These are phyloP conservation scores for Mesocentrotus franciscanus DNA, from an alignment of 53 echinoderm and acorn worm genomes.

Conservation along the genomic window DNA sequence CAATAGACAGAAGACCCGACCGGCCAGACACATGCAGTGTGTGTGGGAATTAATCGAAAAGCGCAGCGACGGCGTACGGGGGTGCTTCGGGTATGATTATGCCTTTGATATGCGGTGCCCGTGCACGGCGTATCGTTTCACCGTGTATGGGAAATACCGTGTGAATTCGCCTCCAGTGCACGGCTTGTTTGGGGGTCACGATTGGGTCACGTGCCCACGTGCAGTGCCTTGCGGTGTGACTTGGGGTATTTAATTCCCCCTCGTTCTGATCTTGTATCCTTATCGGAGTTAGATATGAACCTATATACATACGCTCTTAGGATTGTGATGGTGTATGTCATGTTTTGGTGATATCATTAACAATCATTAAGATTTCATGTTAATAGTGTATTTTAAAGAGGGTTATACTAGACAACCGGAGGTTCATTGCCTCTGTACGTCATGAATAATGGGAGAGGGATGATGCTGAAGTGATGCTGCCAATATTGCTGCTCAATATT, in stretches of 20 bases:
- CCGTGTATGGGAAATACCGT: conserved; percentile 13
- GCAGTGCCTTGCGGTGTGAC: not conserved
- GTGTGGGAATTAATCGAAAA: not conserved
- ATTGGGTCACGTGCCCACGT: conserved; percentile 53
- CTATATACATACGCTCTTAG: not conserved
- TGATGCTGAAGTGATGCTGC: not conserved
- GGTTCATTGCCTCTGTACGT: conserved; percentile 7
- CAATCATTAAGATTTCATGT: conserved; percentile 24
- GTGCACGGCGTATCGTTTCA: not conserved
- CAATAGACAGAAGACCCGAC: not conserved
- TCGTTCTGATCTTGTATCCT: not conserved
- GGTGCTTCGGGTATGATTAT: not conserved
- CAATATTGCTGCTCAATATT: conserved; percentile 17
- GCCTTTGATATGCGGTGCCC: conserved; percentile 1
- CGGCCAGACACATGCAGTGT: not conserved
- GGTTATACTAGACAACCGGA: not conserved
- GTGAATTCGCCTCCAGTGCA: conserved; percentile 32
- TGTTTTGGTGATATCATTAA: conserved; percentile 4
- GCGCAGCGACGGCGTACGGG: not conserved
- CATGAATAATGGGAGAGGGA: conserved; percentile 32
- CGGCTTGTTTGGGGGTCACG: conserved; percentile 28
- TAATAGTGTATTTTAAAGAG: conserved; percentile 2
- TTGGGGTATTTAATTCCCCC: not conserved
- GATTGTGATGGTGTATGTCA: not conserved
- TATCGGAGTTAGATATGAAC: conserved; percentile 32